These are phyloP conservation scores for Papilio gigon DNA, from an alignment of 2,888 invertebrate species.

Conservation along the genomic window DNA sequence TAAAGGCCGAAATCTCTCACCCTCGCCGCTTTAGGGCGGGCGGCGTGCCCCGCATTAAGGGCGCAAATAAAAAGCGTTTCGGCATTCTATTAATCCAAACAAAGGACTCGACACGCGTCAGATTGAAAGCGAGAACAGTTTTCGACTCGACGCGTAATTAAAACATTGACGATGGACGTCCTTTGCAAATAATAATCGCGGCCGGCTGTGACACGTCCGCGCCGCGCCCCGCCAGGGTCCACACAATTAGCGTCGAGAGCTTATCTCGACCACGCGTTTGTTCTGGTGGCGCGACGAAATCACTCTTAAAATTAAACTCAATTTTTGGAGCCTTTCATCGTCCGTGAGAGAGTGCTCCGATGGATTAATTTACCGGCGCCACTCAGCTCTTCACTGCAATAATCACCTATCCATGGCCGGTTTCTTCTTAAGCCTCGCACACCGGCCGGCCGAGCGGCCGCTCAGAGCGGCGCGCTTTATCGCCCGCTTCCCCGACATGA, in stretches of 20 bases:
- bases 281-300: slow-evolving; percentile 64
- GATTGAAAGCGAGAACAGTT: slow-evolving; percentile 60
- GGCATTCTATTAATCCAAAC: slow-evolving; percentile 59
- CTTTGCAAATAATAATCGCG: slow-evolving; percentile 52
- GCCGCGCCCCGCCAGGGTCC: slow-evolving; percentile 54
- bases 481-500: slow-evolving; percentile 43
- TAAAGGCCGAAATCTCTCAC: slow-evolving; percentile 16
- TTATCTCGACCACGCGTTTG: slow-evolving; percentile 65
- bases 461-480: slow-evolving; percentile 46
- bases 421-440: slow-evolving; percentile 51
- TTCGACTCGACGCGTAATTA: slow-evolving; percentile 57
- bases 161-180: slow-evolving; percentile 54
- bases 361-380: slow-evolving; percentile 60
- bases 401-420: slow-evolving; percentile 60
- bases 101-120: slow-evolving; percentile 53
- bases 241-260: slow-evolving; percentile 72
- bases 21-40: slow-evolving; percentile 2
- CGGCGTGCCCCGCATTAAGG: slow-evolving; percentile 49
- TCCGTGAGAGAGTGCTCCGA: slow-evolving; percentile 49
- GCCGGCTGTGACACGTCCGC: slow-evolving; percentile 54
- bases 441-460: slow-evolving; percentile 47
- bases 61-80: slow-evolving; percentile 54
- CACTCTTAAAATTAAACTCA: slow-evolving; percentile 68
- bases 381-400: slow-evolving; percentile 54
- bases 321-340: slow-evolving; percentile 60